These are phyloP conservation scores for Melieria picta DNA, from an alignment of 2,888 invertebrate species.

Conservation along the genomic window DNA sequence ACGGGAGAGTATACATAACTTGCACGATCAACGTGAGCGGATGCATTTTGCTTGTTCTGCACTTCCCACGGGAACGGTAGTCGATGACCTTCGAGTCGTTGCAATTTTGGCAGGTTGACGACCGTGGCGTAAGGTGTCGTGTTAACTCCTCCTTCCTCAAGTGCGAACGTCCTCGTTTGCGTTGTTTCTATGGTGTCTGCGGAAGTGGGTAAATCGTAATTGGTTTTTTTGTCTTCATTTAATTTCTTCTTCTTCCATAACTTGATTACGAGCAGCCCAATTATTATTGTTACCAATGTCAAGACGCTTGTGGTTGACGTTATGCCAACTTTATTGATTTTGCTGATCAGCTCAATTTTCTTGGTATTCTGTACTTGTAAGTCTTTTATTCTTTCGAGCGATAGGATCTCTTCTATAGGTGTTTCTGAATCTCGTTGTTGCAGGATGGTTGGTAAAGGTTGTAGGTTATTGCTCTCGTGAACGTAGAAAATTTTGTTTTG, in stretches of 20 bases:
- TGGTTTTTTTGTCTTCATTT: neutral
- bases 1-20: too few relatives aligned
- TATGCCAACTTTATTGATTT: slow-evolving; percentile 5
- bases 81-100: too few relatives aligned
- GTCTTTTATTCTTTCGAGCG: neutral
- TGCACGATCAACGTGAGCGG: too few relatives aligned
- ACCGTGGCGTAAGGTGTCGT: neutral
- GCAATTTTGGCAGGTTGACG: too few relatives aligned
- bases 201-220: too few relatives aligned
- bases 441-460: slow-evolving; percentile 2
- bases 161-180: neutral
- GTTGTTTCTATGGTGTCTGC: too few relatives aligned
- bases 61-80: too few relatives aligned
- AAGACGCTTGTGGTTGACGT: neutral
- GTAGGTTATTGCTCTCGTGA: neutral
- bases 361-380: neutral
- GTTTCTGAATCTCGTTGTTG: neutral
- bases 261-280: neutral
- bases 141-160: slow-evolving; percentile 8
- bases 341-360: neutral
- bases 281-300: neutral
- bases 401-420: neutral
- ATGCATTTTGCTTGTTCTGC: too few relatives aligned
- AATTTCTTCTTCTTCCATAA: neutral
- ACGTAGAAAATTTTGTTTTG: slow-evolving; percentile 10